Base-by-base conservation (phyloP, 1,140 invertebrate species). In the Tyrophagus putrescentiae region DNA sequence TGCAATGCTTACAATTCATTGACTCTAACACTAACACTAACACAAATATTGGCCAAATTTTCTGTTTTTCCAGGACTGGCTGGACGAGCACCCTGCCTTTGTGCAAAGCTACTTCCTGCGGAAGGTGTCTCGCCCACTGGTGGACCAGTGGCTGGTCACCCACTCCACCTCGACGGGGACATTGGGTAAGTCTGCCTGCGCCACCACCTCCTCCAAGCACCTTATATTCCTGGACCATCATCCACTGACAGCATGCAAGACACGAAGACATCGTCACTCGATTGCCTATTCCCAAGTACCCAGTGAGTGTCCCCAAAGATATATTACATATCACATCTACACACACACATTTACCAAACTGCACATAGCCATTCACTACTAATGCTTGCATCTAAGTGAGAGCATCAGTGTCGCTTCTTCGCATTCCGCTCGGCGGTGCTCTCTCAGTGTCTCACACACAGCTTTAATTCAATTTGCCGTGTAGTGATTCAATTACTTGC, bases 1-100 rank as follows among this genome's bases (percentile, higher is more conserved):
- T 5, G 6, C 21, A 9, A 25, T 25, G 2, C 1, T 50, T 25
- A 16, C 3, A n/a, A 13, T 18, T 50, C 31, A n/a, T 2, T 3
- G 23, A 16, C 31, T 9, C 48, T 2, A 50, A 25, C 3, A n/a
- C 11, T 11, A n/a, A 2, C 1, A 50, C n/a, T 6, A 39, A 4
- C 6, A 9, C 29, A 57, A 34, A 6, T 7, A 41, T 57, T 6
- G n/a, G n/a, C n/a, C n/a, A n/a, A n/a, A n/a, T n/a, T n/a, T 45
- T 27, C 4, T 54, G 39, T 7, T 11, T 48, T 11, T 3, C 72
- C 86, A 91, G 72, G 80, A 87, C 62, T 96, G 91, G 91, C 79
- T 96, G 50, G 91, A 96, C 74, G 89, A 94, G 70, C 89, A 96
- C 75, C 88, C 86, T 60, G 86, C 91, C 70, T 96, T 95, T 72